Evolutionary conservation across 2,113 vertebrate species (phyloP).

Genomic region (Crotalus horridus): DNA sequence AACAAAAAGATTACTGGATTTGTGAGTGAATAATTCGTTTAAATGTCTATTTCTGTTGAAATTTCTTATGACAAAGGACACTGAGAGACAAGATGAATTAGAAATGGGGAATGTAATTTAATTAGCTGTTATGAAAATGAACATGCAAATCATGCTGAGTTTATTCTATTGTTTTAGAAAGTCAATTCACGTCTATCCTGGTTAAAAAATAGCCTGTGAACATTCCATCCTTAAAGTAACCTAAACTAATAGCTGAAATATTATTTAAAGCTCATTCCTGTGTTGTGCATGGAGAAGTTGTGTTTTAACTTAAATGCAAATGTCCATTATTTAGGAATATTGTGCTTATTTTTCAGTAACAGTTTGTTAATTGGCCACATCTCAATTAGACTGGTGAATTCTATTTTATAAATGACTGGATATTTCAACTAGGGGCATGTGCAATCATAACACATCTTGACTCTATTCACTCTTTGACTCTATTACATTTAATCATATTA

Average conservation of each 20-base stretch:
- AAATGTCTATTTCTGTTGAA: not conserved
- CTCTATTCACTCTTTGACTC: too few species aligned
- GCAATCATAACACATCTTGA: not conserved
- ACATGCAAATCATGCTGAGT: not conserved
- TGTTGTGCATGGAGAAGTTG: not conserved
- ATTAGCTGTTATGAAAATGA: not conserved
- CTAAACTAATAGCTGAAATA: not conserved
- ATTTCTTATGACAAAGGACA: not conserved
- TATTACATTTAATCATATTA: too few species aligned
- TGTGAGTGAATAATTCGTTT: not conserved
- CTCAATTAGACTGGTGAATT: not conserved
- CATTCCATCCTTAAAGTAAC: not conserved
- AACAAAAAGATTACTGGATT: too few species aligned
- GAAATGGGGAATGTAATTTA: not conserved
- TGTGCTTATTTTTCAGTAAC: not conserved
- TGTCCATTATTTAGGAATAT: not conserved
- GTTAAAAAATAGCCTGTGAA: not conserved
- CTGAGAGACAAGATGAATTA: not conserved
- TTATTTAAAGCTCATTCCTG: not conserved
- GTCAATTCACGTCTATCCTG: not conserved
- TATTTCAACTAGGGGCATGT: not conserved
- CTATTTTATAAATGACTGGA: not conserved
- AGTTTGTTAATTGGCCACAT: not conserved
- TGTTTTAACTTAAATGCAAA: not conserved
- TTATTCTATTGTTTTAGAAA: not conserved